These are phyloP conservation scores for Trileptium ribeirensis DNA, from an alignment of 2,888 invertebrate genomes.

Conservation along the genomic window DNA sequence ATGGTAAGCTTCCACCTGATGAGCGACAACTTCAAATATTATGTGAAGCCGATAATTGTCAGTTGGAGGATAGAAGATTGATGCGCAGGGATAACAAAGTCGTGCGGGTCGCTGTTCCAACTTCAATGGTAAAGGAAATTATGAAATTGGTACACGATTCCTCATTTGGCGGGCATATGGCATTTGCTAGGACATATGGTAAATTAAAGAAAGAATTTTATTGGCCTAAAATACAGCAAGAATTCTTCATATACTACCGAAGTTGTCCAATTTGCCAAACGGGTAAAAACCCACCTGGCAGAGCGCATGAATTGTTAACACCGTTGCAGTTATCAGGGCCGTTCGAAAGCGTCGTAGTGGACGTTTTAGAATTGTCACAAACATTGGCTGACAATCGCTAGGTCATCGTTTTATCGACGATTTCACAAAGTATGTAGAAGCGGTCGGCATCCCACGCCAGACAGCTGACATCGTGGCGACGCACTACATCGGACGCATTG, in stretches of 20 bases:
- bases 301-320: neutral
- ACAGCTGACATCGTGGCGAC: too few species aligned
- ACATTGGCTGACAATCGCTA: neutral
- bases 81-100: too few species aligned
- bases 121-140: neutral
- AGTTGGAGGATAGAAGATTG: too few species aligned
- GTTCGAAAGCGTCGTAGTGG: neutral
- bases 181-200: neutral
- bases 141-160: neutral
- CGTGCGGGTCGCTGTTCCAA: neutral
- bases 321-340: neutral
- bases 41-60: too few species aligned
- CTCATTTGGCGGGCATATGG: neutral
- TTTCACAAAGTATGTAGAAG: too few species aligned
- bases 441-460: neutral
- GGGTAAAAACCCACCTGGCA: neutral
- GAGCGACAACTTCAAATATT: too few species aligned
- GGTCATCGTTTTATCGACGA: neutral
- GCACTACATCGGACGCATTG: neutral
- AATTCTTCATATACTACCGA: neutral
- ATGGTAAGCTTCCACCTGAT: too few species aligned
- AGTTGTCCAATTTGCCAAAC: neutral
- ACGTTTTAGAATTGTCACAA: too few species aligned
- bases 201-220: neutral
- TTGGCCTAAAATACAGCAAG: neutral